These are phyloP conservation scores for Anguilla japonica DNA, from an alignment of 2,113 vertebrate species.

Conservation along the genomic window DNA sequence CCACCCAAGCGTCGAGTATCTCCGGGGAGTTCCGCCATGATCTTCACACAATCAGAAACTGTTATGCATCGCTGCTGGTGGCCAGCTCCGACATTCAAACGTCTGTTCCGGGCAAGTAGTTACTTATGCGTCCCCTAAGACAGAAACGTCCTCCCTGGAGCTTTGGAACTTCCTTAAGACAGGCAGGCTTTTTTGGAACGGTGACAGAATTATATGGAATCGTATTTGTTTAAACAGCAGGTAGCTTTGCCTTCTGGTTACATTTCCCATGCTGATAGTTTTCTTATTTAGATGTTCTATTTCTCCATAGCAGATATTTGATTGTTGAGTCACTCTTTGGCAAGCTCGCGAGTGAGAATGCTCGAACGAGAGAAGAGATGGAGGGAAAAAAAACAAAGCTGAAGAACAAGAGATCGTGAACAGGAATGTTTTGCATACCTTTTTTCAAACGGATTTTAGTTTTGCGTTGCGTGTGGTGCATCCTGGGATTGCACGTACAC, in stretches of 20 bases:
- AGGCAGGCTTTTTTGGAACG: conserved; percentile 22
- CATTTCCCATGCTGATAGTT: conserved; percentile 9
- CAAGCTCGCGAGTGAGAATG: not conserved
- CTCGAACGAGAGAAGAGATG: not conserved
- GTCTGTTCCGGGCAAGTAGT: conserved; percentile 33
- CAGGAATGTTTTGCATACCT: not conserved
- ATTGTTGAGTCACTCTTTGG: not conserved
- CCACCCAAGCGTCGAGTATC: conserved; percentile 20
- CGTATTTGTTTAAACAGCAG: conserved; percentile 29
- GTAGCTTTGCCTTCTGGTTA: not conserved
- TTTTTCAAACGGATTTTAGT: not conserved
- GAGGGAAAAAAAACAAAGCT: not conserved
- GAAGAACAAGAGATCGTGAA: not conserved
- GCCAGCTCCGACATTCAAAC: conserved; percentile 24
- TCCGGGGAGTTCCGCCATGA: not conserved
- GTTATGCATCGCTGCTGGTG: conserved; percentile 27
- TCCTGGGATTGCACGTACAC: not conserved
- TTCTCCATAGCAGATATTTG: not conserved
- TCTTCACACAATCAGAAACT: conserved; percentile 29
- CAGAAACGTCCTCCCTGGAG: conserved; percentile 9
- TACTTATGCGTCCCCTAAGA: conserved; percentile 15
- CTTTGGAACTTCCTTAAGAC: conserved; percentile 21
- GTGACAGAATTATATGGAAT: conserved; percentile 28
- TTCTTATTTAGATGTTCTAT: conserved; percentile 7
- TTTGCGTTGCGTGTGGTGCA: not conserved